These are phyloP conservation scores for Corvus cornix DNA, from an alignment of 2,113 vertebrate genomes.

Conservation along the genomic window DNA sequence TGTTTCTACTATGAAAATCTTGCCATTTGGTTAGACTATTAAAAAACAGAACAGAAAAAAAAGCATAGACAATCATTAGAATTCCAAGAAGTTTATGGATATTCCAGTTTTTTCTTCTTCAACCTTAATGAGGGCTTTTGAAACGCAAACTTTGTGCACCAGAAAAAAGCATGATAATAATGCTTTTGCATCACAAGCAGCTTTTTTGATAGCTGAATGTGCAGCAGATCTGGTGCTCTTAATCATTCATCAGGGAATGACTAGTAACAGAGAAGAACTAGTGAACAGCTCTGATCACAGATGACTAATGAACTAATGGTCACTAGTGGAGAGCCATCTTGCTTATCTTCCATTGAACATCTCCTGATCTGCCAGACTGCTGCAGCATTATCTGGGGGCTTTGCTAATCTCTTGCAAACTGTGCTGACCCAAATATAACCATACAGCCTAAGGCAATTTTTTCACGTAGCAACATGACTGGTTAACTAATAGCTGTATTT, in stretches of 20 bases:
- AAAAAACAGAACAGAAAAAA: not conserved
- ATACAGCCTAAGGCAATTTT: not conserved
- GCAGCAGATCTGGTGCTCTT: not conserved
- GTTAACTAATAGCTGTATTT: not conserved
- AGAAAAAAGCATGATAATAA: not conserved
- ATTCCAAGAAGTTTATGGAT: not conserved
- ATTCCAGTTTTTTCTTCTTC: not conserved
- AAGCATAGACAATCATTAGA: not conserved
- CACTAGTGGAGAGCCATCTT: not conserved
- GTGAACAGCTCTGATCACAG: not conserved
- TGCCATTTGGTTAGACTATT: not conserved
- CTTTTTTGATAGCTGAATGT: not conserved
- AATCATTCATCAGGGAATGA: not conserved
- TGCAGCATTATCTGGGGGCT: not conserved
- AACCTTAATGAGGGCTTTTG: not conserved
- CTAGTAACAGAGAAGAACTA: not conserved
- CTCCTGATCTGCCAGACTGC: not conserved
- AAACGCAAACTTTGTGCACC: not conserved
- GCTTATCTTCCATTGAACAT: not conserved
- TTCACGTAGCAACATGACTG: not conserved
- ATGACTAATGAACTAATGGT: not conserved
- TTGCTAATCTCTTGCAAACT: not conserved
- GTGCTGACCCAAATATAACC: not conserved
- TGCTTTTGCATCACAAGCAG: not conserved
- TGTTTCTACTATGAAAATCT: not conserved